Base-by-base conservation (phyloP, 2,888 invertebrate genomes). In the Crioceris asparagi region DNA sequence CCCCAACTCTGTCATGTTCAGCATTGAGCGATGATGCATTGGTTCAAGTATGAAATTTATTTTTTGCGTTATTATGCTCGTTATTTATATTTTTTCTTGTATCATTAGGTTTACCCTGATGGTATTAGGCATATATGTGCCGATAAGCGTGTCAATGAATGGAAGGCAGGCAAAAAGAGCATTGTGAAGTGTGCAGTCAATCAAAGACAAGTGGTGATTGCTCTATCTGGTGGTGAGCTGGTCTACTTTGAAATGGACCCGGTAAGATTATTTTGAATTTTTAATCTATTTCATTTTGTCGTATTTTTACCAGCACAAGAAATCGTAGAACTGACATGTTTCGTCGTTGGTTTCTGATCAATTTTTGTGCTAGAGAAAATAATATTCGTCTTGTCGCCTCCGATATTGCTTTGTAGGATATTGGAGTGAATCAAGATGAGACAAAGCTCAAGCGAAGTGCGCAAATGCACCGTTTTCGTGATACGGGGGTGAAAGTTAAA, bases 241-340 rank as follows among this genome's bases (percentile, higher is more conserved):
- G 94, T 98, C 29, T 98, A 97, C 69, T 98, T 98, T 63, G 97
- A 98, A 72, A 92, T 98, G 93, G 97, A 98, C 66, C 85, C 92
- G 50, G 93, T 94, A 75, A 80, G 85, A 72, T 62, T 8, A 10
- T 2, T 34, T 12, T 17, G 17, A 29, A 26, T 27, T 27, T 6
- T 27, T 27, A 21, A 21, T 21, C 10, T 21, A 7, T 10, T 21
- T 21, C 6, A 7, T 21, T 21, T 21, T 21, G 6, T 21, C 10
- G 6, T 21, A 21, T 21, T 21, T 21, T 21, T 21, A 21, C 21
- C 6, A 6, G 10, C 21, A 21, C 2, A 27, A 27, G 12, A 11
- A 2, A 27, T 4, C 2, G 4, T 2, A 8, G 2, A 5, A 8
- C 2, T 53, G 41, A 4, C 12, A 3, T 25, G 25, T 25, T 25